Conservation (phyloP, 2,888 invertebrate species). For the Uloborus plumipes region DNA sequence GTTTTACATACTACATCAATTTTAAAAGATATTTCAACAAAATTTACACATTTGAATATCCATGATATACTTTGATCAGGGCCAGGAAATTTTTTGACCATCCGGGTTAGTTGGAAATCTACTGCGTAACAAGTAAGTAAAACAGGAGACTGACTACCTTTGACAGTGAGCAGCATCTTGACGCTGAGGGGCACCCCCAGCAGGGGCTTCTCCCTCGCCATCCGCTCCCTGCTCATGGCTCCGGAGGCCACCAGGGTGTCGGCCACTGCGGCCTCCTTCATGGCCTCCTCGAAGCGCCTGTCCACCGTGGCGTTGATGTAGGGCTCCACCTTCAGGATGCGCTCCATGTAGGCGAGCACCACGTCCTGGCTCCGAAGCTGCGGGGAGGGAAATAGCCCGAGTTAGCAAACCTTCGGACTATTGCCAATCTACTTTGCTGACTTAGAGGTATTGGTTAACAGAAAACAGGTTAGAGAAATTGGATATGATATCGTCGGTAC, state of each 20-base stretch:
- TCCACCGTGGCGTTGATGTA: constrained; percentile 86
- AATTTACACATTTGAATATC: too few species aligned
- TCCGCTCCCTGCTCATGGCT: constrained; percentile 76
- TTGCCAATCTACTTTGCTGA: too few species aligned
- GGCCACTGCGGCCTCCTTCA: constrained; percentile 82
- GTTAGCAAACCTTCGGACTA: too few species aligned
- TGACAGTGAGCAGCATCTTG: constrained; percentile 86
- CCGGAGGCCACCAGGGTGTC: constrained; percentile 80
- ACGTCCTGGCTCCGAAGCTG: constrained; percentile 81
- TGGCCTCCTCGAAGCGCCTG: constrained; percentile 82
- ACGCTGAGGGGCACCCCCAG: constrained; percentile 92
- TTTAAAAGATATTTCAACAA: too few species aligned
- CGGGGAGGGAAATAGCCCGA: neutral
- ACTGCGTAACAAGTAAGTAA: too few species aligned
- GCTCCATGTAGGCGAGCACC: constrained; percentile 80
- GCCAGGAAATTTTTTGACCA: too few species aligned
- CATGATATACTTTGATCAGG: too few species aligned
- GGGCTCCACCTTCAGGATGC: constrained; percentile 83
- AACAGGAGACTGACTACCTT: constrained; percentile 74
- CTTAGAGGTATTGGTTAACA: too few species aligned
- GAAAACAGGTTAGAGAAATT: too few species aligned
- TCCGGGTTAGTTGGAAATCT: too few species aligned
- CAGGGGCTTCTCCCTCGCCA: constrained; percentile 78
- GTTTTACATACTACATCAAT: too few species aligned
- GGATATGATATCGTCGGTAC: too few species aligned